Evolutionary conservation across 2,113 vertebrate species (phyloP).

Genomic region (Cyanocitta stelleri): DNA sequence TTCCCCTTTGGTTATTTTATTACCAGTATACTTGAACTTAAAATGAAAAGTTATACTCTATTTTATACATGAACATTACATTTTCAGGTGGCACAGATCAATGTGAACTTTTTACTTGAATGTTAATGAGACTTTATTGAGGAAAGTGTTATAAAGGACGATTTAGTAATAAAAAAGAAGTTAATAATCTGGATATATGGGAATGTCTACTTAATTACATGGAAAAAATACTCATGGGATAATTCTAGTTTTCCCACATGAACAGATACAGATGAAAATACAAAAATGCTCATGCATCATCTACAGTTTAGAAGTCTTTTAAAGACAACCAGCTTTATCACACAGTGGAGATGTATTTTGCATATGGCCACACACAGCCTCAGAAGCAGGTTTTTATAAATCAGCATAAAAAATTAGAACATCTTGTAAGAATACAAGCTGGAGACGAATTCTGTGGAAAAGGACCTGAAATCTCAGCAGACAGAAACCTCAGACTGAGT

Average conservation of each 20-base stretch:
- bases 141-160: neutral
- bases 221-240: neutral
- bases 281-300: neutral
- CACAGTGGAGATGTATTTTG: neutral
- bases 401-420: neutral
- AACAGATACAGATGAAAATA: neutral
- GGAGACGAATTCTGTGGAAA: neutral
- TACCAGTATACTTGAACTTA: neutral
- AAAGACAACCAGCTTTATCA: neutral
- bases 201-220: neutral
- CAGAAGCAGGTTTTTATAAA: neutral
- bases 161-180: neutral
- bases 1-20: constrained; percentile 13
- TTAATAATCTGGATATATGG: neutral
- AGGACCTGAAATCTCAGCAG: neutral
- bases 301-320: neutral
- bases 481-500: neutral
- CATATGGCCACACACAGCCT: neutral
- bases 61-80: neutral
- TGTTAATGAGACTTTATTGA: neutral
- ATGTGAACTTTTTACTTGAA: constrained; percentile 5
- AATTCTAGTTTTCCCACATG: neutral
- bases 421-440: neutral
- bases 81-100: neutral
- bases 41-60: neutral